A percentile compares a stretch with the other conserved stretches of the same genome.
Conservation (phyloP, 2,797 vertebrate species). For the Lateolabrax maculatus region DNA sequence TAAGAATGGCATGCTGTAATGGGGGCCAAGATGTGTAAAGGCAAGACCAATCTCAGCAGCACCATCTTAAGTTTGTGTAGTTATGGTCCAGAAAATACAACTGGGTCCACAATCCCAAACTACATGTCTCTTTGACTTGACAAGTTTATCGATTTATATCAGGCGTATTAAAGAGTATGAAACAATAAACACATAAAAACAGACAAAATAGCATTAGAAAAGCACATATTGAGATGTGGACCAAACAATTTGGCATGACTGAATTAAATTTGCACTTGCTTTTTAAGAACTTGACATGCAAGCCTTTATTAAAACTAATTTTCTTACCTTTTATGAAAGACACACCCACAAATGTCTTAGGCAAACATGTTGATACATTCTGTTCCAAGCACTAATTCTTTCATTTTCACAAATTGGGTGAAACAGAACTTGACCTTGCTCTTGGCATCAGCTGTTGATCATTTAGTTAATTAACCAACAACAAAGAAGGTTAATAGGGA, state of each 20-base stretch:
- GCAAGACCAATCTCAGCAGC: neutral
- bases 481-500: slow-evolving; percentile 20
- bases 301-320: neutral
- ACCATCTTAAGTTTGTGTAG: neutral
- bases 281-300: neutral
- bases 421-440: slow-evolving; percentile 15
- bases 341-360: neutral
- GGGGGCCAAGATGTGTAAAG: neutral
- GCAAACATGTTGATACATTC: neutral
- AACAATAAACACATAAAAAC: neutral
- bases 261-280: neutral
- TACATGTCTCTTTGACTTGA: neutral
- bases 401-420: neutral
- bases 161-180: neutral
- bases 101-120: too few species aligned
- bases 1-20: neutral
- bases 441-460: slow-evolving; percentile 29
- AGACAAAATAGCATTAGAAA: neutral
- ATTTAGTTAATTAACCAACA: slow-evolving; percentile 39
- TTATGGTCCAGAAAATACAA: too few species aligned
- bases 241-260: neutral
- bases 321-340: neutral
- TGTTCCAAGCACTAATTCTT: neutral
- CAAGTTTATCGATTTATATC: neutral
- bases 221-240: neutral